Evolutionary conservation across 2,797 vertebrate species (phyloP), one percentile per base, ranked within the genome.

Genomic region (Gallinago nigripennis): DNA sequence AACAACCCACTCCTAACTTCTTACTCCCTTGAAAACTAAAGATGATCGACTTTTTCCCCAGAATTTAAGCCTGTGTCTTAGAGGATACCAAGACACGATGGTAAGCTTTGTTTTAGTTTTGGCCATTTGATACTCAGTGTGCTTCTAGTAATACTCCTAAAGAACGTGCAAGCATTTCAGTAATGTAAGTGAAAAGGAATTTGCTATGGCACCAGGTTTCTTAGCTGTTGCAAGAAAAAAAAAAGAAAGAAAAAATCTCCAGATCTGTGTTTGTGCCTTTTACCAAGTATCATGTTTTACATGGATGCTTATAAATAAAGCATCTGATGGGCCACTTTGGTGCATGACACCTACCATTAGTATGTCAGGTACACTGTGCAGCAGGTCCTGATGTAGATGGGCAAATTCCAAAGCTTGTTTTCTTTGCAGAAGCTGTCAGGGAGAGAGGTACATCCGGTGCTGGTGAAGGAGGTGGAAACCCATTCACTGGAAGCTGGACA

Each of bases 111-210:
- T 16, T 79, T 70, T 27, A 72, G 8, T 63, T 85, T 63, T 56
- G 39, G 45, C 39, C 76, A 23, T 81, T 68, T 51, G 65, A 46
- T 13, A 41, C 53, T 45, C 68, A 41, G 51, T 2, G 45, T 71
- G 19, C 50, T 94, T 78, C 81, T 65, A 71, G 77, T 33, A 85
- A 79, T 64, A 66, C 76, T 53, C 45, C 80, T 76, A 35, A 54
- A 86, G 68, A 72, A 37, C 50, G 25, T 16, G 25, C 41, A 46
- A 46, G 35, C 37, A 72, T 65, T 72, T 81, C 92, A 81, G 45
- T 33, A 77, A 57, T 19, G 27, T 31, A 58, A 61, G 27, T 11
- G n/a, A 51, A 53, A 66, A 91, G 69, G 57, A 71, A 86, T 85
- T 69, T 83, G n/a, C 46, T 56, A 56, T 20, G 48, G 58, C 43